Base-by-base conservation (phyloP, 2,888 invertebrate species). In the Mesorhabditis belari region DNA sequence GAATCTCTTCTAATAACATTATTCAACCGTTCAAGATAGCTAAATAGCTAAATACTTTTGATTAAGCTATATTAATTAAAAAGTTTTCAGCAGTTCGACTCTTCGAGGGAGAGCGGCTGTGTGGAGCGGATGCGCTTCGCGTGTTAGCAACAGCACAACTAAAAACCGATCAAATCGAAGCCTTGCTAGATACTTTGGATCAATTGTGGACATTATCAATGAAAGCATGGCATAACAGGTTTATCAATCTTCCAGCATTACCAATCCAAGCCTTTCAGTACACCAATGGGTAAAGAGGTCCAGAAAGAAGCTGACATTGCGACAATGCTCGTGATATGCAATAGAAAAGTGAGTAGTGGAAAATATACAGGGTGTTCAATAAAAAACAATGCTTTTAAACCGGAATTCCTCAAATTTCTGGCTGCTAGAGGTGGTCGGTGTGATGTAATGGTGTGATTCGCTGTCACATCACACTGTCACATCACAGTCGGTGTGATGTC, bases 21-120 rank as follows among this genome's bases (percentile, higher is more conserved):
- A n/a, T 12, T 51, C 9, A 1, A 9, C 21, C 21, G 9, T 12
- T 9, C 21, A 51, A 9, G 12, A 19, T 23, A 19, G 9, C 12
- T 55, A 12, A n/a, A n/a, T n/a, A n/a, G n/a, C n/a, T n/a, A n/a
- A n/a, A n/a, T n/a, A n/a, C n/a, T n/a, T n/a, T n/a, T n/a, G n/a
- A n/a, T n/a, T n/a, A n/a, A n/a, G n/a, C n/a, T n/a, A n/a, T n/a
- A n/a, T n/a, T n/a, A n/a, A n/a, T n/a, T n/a, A 2, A 17, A 35
- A 35, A 35, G 44, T n/a, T 61, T 61, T 51, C 51, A 61, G 61
- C 61, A 2, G n/a, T 54, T 26, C 53, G 57, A n/a, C 54, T 61
- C 17, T 44, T 61, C 25, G 61, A 61, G 26, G 61, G 58, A 5
- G 58, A 61, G 0, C 52, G 55, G 1, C 57, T 49, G 49, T 52